Evolutionary conservation across 2,797 vertebrate genomes (phyloP), one percentile per base, ranked within the genome.

Genomic region (Leptoclinus maculatus): DNA sequence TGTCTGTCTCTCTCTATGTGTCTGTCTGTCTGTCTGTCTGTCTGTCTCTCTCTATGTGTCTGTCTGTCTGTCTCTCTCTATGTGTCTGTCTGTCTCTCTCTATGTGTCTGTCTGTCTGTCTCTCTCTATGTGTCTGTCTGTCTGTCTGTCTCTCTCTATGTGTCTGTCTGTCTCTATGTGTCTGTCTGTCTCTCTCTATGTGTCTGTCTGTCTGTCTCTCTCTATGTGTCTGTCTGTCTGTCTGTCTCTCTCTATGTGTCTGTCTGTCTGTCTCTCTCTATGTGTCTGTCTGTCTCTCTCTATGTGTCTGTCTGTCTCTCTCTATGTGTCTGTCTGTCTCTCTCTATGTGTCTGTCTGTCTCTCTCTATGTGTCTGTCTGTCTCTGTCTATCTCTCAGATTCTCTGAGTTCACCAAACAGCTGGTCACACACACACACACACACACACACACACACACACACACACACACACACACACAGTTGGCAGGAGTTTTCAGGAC

Each of bases 401-500:
- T 19, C 45, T 47, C 5, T 47, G 45, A 47, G 45, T 19, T 49
- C 47, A 49, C 47, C 49, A 51, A 72, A 83, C 82, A 87, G 83
- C 86, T 80, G 78, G 25, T 54, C 2, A 63, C 23, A 77, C 60
- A 64, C 56, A 25, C 27, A 29, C 43, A 45, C 16, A 45, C 13
- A 17, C 41, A 43, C 41, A 43, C 41, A 43, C 41, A 45, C 43
- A 14, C 43, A 19, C 43, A 47, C 43, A 47, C 16, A 47, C 43
- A 47, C 43, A 39, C 38, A 39, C 38, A 39, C 38, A 39, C 9
- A 39, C 9, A 39, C 39, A 41, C 39, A 41, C 39, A 41, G 77
- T 41, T 88, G 83, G 85, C 82, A 60, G 56, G 4, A 74, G 62
- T 69, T 74, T 36, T 56, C 49, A 88, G 80, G 29, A 86, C 87